phyloP scores from a whole-genome alignment of 2,113 vertebrate genomes.

The Nothobranchius furzeri region DNA sequence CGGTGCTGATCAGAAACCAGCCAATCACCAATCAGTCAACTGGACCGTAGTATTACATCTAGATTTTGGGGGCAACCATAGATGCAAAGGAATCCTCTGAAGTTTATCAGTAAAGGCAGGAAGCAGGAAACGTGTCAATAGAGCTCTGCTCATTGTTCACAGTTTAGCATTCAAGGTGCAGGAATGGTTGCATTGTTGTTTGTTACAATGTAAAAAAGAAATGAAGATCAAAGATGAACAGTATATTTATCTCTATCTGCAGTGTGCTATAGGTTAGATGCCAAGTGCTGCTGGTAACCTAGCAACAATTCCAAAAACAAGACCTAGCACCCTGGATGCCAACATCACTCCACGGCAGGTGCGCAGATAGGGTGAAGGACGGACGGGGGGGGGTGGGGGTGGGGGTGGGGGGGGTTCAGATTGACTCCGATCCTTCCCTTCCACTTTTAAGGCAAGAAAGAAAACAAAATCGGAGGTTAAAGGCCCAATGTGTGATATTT shows the following conservation, averaged over 20 bases:
- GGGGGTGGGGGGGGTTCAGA: no score
- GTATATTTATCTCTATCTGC: neutral
- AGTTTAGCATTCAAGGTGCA: no score
- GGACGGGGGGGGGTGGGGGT: no score
- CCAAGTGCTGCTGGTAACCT: neutral
- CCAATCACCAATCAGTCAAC: constrained; percentile 20
- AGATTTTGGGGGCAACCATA: neutral
- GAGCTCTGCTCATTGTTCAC: neutral
- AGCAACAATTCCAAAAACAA: neutral
- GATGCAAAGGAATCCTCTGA: no score
- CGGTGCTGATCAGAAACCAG: constrained; percentile 27
- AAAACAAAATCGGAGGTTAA: no score
- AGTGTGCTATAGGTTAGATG: neutral
- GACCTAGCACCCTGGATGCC: neutral
- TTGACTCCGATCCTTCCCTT: no score
- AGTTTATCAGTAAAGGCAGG: no score
- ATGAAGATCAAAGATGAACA: neutral
- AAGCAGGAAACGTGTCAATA: no score
- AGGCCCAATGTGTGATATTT: no score
- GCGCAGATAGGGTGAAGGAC: no score
- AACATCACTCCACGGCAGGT: neutral
- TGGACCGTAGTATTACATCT: neutral
- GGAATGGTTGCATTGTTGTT: no score
- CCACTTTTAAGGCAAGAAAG: no score
- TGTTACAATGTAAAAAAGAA: neutral